Conservation (phyloP, 2,113 vertebrate species). For the Crocuta crocuta region DNA sequence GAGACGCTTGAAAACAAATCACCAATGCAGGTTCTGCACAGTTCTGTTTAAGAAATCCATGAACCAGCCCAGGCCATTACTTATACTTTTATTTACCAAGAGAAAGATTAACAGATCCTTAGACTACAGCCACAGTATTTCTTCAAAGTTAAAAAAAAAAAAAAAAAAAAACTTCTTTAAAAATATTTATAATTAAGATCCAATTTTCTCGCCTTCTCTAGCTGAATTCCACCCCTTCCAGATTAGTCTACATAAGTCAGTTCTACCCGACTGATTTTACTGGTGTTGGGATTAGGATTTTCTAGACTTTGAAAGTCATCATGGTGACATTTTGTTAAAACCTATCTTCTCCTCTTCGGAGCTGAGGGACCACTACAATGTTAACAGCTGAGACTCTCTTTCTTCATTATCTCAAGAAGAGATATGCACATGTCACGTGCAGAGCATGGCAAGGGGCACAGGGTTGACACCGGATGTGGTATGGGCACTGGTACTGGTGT, state of each 20-base stretch:
- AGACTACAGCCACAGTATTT: background rate
- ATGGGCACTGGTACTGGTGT: no score
- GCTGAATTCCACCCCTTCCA: background rate
- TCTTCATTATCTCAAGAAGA: background rate
- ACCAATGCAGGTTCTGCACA: no score
- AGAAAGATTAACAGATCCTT: background rate
- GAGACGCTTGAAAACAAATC: background rate
- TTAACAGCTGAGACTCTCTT: no score
- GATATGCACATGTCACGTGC: fast-evolving
- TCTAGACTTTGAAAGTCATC: background rate
- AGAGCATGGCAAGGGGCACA: fast-evolving
- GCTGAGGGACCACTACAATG: background rate
- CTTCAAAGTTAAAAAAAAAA: background rate
- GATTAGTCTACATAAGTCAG: background rate
- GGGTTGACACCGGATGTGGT: fast-evolving
- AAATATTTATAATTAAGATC: background rate
- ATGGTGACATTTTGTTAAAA: no score
- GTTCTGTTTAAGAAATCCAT: background rate
- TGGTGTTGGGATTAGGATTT: background rate
- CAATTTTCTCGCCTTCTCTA: background rate
- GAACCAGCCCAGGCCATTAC: background rate
- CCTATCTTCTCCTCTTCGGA: background rate
- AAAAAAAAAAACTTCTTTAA: background rate
- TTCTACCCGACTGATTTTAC: fast-evolving
- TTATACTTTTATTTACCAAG: background rate